Base-by-base conservation (phyloP, 2,888 invertebrate species). In the Eulithis testata region DNA sequence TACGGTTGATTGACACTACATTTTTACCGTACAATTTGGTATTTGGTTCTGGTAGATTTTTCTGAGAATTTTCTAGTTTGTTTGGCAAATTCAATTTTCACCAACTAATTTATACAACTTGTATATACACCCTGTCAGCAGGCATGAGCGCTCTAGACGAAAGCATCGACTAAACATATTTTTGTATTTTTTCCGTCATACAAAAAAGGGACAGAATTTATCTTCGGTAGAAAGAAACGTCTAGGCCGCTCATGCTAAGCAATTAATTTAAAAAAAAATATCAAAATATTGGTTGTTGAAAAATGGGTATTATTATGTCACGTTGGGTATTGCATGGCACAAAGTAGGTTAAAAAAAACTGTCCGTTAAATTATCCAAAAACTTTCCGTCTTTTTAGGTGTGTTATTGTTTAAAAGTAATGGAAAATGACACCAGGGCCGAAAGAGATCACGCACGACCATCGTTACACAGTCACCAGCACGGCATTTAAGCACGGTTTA, bases 361-460 rank as follows among this genome's bases (percentile, higher is more conserved):
- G 55, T 52, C 37, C 51, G 50, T 62, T 51, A 8, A 69, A 69
- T 70, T 55, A 63, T 71, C 72, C 71, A 72, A 72, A 72, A 73
- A 71, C 60, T 80, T 78, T 80, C 4, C 82, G 72, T 82, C 76
- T 81, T 88, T 90, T 83, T 91, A 91, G 90, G 91, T 88, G 82
- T 81, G 79, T 85, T 80, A 79, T 83, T 82, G 71, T 79, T 65
- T 77, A 77, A 81, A 78, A 77, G 31, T 76, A 73, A 66, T 76
- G 76, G 77, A 90, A 91, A 90, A 90, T 89, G 89, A 80, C 79
- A 92, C 91, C 92, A 92, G 92, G 92, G 92, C 91, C 91, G 92
- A 92, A 92, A 92, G 92, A 92, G 91, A 91, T 87, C 86, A 73
- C 76, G 76, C 76, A 76, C 78, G 66, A 71, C 72, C 78, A 87